Percentiles rank a stretch among this genome's conserved stretches.
Evolutionary conservation across 2,113 vertebrate species (phyloP).

Genomic region (Otolemur garnettii): DNA sequence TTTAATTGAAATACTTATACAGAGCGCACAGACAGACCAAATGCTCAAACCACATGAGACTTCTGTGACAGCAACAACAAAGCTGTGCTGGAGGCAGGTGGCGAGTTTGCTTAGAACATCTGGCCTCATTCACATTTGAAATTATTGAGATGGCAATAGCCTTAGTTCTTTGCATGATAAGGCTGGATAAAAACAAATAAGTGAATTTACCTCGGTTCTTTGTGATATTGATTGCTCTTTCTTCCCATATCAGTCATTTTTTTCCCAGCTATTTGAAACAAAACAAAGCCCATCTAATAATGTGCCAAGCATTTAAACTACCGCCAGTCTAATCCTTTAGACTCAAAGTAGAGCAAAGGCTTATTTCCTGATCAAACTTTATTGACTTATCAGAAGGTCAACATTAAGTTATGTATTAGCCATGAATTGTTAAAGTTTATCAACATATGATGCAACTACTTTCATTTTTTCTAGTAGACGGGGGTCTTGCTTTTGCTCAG

Average conservation of each 20-base stretch:
- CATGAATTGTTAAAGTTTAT: slow-evolving; percentile 20
- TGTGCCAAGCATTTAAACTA: neutral
- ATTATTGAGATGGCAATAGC: neutral
- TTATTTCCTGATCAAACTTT: slow-evolving; percentile 13
- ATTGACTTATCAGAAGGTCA: neutral
- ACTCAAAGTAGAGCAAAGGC: neutral
- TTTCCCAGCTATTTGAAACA: neutral
- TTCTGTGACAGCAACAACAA: no score
- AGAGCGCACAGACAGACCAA: neutral
- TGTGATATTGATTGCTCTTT: neutral
- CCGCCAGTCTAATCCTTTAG: neutral
- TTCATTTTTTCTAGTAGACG: neutral
- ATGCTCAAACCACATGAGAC: neutral
- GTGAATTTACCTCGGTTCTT: neutral
- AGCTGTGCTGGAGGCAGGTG: neutral
- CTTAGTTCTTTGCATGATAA: neutral
- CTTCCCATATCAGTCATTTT: neutral
- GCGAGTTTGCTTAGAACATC: neutral
- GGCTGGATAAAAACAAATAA: neutral
- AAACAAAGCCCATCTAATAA: neutral
- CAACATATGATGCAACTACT: neutral
- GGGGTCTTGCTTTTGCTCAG: no score
- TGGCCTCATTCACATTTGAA: neutral
- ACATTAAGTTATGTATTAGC: neutral
- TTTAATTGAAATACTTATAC: neutral